phyloP scores from a whole-genome alignment of 2,888 invertebrate genomes.

The Serrognathus titanus region DNA sequence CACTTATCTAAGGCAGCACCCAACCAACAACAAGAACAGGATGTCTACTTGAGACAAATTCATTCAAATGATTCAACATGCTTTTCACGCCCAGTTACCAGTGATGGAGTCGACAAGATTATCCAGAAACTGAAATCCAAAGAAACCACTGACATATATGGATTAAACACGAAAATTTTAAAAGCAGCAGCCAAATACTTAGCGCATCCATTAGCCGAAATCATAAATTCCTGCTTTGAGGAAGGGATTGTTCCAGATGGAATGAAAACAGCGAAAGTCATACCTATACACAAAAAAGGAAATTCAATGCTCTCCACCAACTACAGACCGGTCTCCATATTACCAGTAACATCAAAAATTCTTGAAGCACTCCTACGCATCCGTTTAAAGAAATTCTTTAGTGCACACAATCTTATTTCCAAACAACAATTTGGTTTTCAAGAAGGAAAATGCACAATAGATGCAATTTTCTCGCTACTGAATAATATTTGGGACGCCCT shows the following conservation, averaged over 20 bases:
- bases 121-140: slow-evolving; percentile 1
- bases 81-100: background rate
- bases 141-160: slow-evolving; percentile 2
- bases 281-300: too few relatives aligned
- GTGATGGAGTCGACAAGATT: background rate
- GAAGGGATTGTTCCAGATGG: background rate
- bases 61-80: background rate
- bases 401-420: background rate
- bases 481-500: background rate
- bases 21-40: too few relatives aligned
- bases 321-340: too few relatives aligned
- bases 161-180: slow-evolving; percentile 2
- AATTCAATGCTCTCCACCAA: too few relatives aligned
- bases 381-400: background rate
- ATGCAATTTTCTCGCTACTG: background rate
- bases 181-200: background rate
- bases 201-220: background rate
- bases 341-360: slow-evolving; percentile 1
- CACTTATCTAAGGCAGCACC: too few relatives aligned
- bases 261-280: too few relatives aligned
- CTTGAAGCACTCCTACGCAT: background rate
- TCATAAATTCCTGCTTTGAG: background rate
- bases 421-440: background rate
- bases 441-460: background rate
- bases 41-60: too few relatives aligned